Percentiles rank a stretch among this genome's conserved stretches.
These are phyloP conservation scores for Ormyrus rosae DNA, from an alignment of 2,888 invertebrate species.

Conservation along the genomic window DNA sequence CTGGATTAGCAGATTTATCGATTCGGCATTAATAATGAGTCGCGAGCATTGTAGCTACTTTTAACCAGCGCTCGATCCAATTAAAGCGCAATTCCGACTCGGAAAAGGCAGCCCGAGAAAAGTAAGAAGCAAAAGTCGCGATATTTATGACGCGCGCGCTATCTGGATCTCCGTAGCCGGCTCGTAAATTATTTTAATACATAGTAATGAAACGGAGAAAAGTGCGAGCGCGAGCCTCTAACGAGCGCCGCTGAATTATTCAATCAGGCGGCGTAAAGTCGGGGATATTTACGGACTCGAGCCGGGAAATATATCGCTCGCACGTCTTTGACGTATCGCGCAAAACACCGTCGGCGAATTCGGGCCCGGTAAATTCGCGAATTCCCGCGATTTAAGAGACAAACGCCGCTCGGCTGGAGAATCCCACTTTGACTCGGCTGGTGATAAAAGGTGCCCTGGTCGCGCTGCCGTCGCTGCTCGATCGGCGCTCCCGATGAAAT, in stretches of 20 bases:
- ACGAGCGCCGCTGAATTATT: conserved; percentile 1
- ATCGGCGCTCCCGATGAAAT: conserved; percentile 62
- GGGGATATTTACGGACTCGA: conserved; percentile 41
- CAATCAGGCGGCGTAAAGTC: conserved; percentile 12
- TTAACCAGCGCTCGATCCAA: background rate
- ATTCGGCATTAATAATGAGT: too few species aligned
- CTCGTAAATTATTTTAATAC: conserved; percentile 37
- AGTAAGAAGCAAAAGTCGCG: background rate
- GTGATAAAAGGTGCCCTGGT: conserved; percentile 63
- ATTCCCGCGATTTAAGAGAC: conserved; percentile 53
- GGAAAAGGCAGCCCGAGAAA: background rate
- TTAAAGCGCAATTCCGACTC: background rate
- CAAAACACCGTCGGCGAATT: conserved; percentile 13
- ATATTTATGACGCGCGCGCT: conserved; percentile 33
- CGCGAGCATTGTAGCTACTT: too few species aligned
- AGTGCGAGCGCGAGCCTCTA: too few species aligned
- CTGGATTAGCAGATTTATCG: too few species aligned
- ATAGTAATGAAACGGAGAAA: background rate
- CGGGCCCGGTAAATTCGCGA: conserved; percentile 47
- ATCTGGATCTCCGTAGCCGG: conserved; percentile 20
- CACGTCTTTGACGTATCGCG: conserved; percentile 50
- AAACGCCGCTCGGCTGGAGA: conserved; percentile 33
- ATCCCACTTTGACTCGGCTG: conserved; percentile 26
- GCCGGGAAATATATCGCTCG: conserved; percentile 46
- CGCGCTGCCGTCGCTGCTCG: conserved; percentile 58